phyloP scores from a whole-genome alignment of 2,888 invertebrate genomes.

The Gonocerus acuteangulatus region DNA sequence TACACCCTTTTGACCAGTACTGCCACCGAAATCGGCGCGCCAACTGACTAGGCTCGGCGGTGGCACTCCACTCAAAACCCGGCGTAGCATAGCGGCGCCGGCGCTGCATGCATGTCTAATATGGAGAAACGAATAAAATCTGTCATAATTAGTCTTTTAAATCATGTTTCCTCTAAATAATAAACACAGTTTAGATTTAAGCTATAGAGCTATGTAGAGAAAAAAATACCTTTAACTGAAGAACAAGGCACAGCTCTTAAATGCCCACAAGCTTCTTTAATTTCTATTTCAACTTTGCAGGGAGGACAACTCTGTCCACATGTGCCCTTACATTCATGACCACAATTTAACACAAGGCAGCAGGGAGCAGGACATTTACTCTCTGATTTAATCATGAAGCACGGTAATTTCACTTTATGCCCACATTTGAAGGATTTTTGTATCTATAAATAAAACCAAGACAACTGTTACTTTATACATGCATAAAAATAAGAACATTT shows the following conservation, averaged over 20 bases:
- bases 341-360: background rate
- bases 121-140: too few relatives aligned
- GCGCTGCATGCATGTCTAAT: too few relatives aligned
- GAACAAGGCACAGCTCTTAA: background rate
- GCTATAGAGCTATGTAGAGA: too few relatives aligned
- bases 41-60: too few relatives aligned
- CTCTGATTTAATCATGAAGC: background rate
- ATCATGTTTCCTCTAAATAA: too few relatives aligned
- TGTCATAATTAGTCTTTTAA: too few relatives aligned
- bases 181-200: too few relatives aligned
- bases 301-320: conserved; percentile 5
- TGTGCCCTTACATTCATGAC: conserved; percentile 3
- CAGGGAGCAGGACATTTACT: background rate
- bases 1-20: too few relatives aligned
- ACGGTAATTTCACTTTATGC: background rate
- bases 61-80: too few relatives aligned
- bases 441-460: background rate
- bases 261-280: background rate
- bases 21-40: too few relatives aligned
- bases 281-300: background rate
- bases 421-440: background rate
- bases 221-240: background rate
- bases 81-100: too few relatives aligned
- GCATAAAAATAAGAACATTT: too few relatives aligned
- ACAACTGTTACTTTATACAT: background rate